These are phyloP conservation scores for Mythimna pallens DNA, from an alignment of 2,888 invertebrate species.

Conservation along the genomic window DNA sequence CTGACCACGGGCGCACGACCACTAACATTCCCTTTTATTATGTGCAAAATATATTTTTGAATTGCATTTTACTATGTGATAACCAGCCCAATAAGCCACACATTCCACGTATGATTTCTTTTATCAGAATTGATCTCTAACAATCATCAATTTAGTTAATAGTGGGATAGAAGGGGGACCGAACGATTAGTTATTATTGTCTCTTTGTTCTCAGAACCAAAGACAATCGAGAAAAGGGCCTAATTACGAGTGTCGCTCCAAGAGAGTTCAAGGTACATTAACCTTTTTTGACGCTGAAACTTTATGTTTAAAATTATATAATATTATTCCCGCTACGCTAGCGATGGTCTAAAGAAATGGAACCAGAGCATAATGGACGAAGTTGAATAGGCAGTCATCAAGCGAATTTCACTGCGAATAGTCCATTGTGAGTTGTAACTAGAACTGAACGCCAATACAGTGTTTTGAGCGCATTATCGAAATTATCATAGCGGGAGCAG, in stretches of 20 bases:
- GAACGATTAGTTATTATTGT: constrained; percentile 80
- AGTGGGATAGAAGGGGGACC: constrained; percentile 70
- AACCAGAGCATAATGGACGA: constrained; percentile 34
- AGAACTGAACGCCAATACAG: constrained; percentile 68
- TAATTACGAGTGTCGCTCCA: constrained; percentile 78
- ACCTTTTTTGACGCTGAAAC: constrained; percentile 65
- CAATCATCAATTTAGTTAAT: constrained; percentile 79
- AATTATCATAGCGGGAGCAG: constrained; percentile 73
- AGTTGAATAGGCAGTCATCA: constrained; percentile 41
- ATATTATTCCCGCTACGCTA: constrained; percentile 23
- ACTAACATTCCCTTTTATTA: constrained; percentile 55
- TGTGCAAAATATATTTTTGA: constrained; percentile 46
- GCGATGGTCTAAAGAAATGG: constrained; percentile 27
- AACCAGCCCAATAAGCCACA: neutral
- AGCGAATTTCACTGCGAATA: constrained; percentile 63
- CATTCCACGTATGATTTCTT: constrained; percentile 30
- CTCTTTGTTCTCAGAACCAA: constrained; percentile 77
- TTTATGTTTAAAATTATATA: constrained; percentile 54
- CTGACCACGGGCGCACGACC: constrained; percentile 64
- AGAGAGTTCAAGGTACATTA: constrained; percentile 74
- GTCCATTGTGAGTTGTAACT: constrained; percentile 70
- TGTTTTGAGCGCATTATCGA: constrained; percentile 71
- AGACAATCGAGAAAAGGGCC: constrained; percentile 81
- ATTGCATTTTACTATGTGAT: constrained; percentile 28
- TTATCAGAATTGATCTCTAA: constrained; percentile 39